Conservation (phyloP, 1,140 invertebrate genomes). For the Leptinotarsa undecemlineata region DNA sequence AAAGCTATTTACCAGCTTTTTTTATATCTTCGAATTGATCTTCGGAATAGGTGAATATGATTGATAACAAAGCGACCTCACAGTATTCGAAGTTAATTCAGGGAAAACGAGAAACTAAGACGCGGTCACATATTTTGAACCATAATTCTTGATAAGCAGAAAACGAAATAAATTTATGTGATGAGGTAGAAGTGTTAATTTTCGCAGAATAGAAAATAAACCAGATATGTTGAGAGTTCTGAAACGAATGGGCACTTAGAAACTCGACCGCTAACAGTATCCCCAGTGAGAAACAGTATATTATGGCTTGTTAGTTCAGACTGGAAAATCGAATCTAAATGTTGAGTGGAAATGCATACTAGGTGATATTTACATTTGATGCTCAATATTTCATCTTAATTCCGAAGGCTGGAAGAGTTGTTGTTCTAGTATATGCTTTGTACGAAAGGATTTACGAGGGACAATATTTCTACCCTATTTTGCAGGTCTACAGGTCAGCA, state of each 20-base stretch:
- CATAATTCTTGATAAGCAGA: constrained; percentile 7
- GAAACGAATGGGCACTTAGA: constrained; percentile 54
- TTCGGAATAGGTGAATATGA: too few species aligned
- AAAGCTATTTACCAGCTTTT: too few species aligned
- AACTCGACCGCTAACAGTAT: constrained; percentile 49
- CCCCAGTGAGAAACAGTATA: constrained; percentile 41
- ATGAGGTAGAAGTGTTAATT: constrained; percentile 33
- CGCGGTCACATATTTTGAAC: background rate
- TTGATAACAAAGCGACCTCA: too few species aligned
- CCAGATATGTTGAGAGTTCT: constrained; percentile 51
- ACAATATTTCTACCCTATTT: too few species aligned
- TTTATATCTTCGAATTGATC: too few species aligned
- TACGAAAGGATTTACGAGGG: too few species aligned
- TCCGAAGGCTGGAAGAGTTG: too few species aligned
- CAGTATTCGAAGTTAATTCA: too few species aligned
- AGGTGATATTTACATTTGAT: background rate
- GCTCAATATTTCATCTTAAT: too few species aligned
- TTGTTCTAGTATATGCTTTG: too few species aligned
- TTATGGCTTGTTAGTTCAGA: constrained; percentile 21
- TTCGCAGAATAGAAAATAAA: constrained; percentile 44
- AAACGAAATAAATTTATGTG: constrained; percentile 14
- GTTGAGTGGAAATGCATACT: constrained; percentile 9
- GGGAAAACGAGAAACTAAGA: too few species aligned
- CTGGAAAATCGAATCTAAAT: constrained; percentile 17
- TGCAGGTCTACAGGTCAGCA: too few species aligned